Evolutionary conservation across 2,113 vertebrate species (phyloP).

Genomic region (Chamaea fasciata): DNA sequence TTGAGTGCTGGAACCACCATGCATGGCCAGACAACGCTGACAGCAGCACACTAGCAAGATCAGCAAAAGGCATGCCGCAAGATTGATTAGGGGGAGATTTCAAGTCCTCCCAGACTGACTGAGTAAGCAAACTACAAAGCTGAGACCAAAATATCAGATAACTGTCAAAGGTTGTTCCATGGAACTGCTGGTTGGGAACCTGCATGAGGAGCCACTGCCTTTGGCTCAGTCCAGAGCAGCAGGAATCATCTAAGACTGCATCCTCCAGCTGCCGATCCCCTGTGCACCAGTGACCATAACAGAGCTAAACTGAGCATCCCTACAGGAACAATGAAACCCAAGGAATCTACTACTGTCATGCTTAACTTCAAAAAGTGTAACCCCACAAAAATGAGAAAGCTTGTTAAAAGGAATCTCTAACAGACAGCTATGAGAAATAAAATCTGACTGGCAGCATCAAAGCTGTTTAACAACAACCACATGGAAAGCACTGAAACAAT

Average conservation of each 20-base stretch:
- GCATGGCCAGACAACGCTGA: fast-evolving
- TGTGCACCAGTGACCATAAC: not conserved
- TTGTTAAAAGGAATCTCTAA: conserved; percentile 1
- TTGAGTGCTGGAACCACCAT: not conserved
- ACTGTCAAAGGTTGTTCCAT: not conserved
- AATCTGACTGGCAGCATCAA: conserved; percentile 17
- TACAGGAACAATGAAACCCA: not conserved
- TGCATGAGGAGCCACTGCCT: not conserved
- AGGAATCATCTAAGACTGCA: not conserved
- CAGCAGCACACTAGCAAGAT: not conserved
- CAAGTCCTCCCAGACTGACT: not conserved
- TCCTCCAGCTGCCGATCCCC: not conserved
- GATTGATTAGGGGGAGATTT: not conserved
- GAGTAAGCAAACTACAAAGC: not conserved
- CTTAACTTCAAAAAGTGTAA: not conserved
- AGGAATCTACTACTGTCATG: not conserved
- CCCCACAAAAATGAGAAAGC: not conserved
- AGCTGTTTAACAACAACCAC: not conserved
- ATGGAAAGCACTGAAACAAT: not conserved
- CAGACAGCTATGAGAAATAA: not conserved
- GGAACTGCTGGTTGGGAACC: not conserved
- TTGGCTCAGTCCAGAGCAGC: not conserved
- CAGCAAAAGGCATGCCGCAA: not conserved
- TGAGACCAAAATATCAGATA: not conserved
- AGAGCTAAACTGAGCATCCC: not conserved